Evolutionary conservation across 2,888 invertebrate genomes (phyloP), one percentile per base, ranked within the genome.

Genomic region (Ceriagrion tenellum): DNA sequence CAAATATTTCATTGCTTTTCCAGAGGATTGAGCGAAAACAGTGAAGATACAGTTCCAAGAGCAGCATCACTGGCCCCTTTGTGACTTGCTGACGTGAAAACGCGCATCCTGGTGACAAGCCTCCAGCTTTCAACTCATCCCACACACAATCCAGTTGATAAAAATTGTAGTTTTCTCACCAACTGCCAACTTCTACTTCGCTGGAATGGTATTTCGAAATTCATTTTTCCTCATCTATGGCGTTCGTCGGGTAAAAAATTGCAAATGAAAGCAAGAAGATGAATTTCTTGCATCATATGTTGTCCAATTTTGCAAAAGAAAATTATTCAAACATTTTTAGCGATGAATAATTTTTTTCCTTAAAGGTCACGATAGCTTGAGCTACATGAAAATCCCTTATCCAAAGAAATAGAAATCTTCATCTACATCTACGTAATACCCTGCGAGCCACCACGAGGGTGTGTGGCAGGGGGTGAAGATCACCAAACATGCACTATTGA

Each of bases 1-100:
- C 69, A 69, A 26, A 69, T 69, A 69, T 69, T 69, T 23, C 69
- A n/a, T 69, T n/a, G 69, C 69, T 69, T 69, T 69, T 69, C 69
- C 26, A 10, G n/a, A 6, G 26, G 26, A 69, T 69, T 69, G 69
- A 69, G 69, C 4, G 69, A 26, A 26, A 26, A n/a, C 69, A 69
- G n/a, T 69, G 69, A n/a, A 69, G n/a, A 69, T 69, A n/a, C 69
- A 47, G 47, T 47, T 8, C 47, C 47, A 47, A 47, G 47, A 4
- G 47, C 47, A 69, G 69, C 0, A n/a, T n/a, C n/a, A n/a, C n/a
- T n/a, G n/a, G n/a, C 26, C 69, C 69, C 69, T 69, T 69, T 26
- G 69, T 69, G 69, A 69, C 69, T 69, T 69, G 69, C n/a, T 69
- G 69, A 69, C 69, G 26, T 26, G 69, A 4, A n/a, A 69, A 26